Evolutionary conservation across 2,888 invertebrate genomes (phyloP).

Genomic region (Epinotia ramella): DNA sequence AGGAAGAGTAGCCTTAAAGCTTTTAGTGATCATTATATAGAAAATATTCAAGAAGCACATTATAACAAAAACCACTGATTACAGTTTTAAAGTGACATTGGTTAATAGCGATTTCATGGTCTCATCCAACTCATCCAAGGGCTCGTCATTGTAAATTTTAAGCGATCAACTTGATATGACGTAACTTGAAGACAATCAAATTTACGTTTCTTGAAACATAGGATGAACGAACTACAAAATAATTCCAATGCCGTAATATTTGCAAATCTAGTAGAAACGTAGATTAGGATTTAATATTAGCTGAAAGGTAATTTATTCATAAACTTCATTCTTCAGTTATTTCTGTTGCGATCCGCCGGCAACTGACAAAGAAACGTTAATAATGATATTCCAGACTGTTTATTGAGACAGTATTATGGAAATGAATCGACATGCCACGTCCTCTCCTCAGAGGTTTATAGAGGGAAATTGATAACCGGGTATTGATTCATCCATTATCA

Average conservation of each 20-base stretch:
- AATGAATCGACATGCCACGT: constrained; percentile 29
- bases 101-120: no score
- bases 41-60: neutral
- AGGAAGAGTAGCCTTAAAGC: neutral
- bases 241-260: neutral
- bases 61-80: no score
- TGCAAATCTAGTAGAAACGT: neutral
- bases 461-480: constrained; percentile 32
- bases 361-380: constrained; percentile 15
- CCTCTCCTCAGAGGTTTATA: constrained; percentile 7
- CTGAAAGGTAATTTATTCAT: neutral
- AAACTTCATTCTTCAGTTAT: neutral
- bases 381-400: constrained; percentile 28
- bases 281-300: neutral
- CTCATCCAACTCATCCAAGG: no score
- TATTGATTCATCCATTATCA: constrained; percentile 30
- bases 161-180: neutral
- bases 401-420: constrained; percentile 29
- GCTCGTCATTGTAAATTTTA: neutral
- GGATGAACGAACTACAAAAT: neutral
- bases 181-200: neutral
- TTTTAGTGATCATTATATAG: neutral
- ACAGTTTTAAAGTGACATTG: no score
- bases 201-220: neutral
- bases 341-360: constrained; percentile 1